Evolutionary conservation across 2,888 invertebrate genomes (phyloP).

Genomic region (Thelaira solivaga): DNA sequence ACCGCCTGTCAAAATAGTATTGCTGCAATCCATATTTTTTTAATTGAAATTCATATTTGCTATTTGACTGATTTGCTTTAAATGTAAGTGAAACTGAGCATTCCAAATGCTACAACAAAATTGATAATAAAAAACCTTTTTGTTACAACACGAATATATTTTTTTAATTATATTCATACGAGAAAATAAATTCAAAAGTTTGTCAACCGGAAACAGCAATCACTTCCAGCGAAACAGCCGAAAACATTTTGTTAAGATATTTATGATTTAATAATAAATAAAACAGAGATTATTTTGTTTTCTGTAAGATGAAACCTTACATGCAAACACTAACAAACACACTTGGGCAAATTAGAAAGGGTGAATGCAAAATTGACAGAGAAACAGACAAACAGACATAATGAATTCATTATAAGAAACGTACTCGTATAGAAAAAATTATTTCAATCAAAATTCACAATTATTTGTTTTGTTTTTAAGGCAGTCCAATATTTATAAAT

Average conservation of each 20-base stretch:
- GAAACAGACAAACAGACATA: too few relatives aligned
- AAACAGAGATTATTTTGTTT: neutral
- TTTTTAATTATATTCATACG: neutral
- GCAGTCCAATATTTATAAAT: constrained; percentile 5
- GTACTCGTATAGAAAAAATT: neutral
- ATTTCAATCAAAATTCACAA: neutral
- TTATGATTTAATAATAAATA: constrained; percentile 1
- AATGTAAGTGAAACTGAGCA: neutral
- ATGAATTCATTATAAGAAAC: constrained; percentile 17
- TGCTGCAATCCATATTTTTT: too few relatives aligned
- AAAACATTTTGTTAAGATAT: constrained; percentile 2
- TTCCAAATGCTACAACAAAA: too few relatives aligned
- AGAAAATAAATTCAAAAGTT: neutral
- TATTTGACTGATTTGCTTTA: constrained; percentile 16
- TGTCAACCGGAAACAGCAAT: constrained; percentile 28
- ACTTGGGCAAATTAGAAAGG: constrained; percentile 49
- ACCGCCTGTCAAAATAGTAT: too few relatives aligned
- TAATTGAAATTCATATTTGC: too few relatives aligned
- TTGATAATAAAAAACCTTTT: neutral
- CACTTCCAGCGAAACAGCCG: constrained; percentile 1
- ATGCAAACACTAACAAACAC: neutral
- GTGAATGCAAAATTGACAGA: constrained; percentile 15
- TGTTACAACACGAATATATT: neutral
- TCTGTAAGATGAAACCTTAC: constrained; percentile 27
- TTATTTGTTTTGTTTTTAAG: neutral